Base-by-base conservation (phyloP, 2,113 vertebrate genomes). In the Eulemur rufifrons region DNA sequence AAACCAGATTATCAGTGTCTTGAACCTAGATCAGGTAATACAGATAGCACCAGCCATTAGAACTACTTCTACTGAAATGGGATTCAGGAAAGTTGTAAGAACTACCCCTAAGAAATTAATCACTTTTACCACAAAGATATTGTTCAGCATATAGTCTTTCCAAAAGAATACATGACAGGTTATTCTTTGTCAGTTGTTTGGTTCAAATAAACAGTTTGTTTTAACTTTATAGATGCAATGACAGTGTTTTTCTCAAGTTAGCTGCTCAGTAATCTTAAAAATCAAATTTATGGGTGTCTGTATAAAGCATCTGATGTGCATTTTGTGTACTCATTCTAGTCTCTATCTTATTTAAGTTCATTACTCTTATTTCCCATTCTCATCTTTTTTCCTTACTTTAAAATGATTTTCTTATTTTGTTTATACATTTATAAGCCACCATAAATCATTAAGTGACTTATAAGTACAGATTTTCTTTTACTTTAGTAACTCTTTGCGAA, bases 41-140 rank as follows among this genome's bases (percentile, higher is more conserved):
- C 47, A 23, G 42, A 50, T 5, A 93, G 32, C n/a, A 91, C 27
- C 32, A 77, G 11, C 23, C 29, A 15, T 15, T 27, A 86, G 73
- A 94, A 84, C 39, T 90, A 59, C 25, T 86, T 73, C 47, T 69
- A 64, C n/a, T 95, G 64, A 95, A 95, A 89, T 9, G 50, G 84
- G 17, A 47, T 89, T 91, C 68, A 47, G 37, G 34, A 15, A 89
- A 64, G 82, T 93, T 77, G 4, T 17, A 74, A 68, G 80, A 39
- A 82, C 21, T 61, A 85, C 15, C 23, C 59, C 39, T 84, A 76
- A 3, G 17, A 84, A 84, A 81, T 37, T 56, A 50, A 74, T 76
- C 50, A 76, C 21, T 96, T 93, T 89, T 64, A 87, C 73, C 47
- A 52, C 34, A 92, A 71, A 95, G 39, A 42, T 91, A 37, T 61